Conservation (phyloP, 2,113 vertebrate genomes). For the Terrapene triunguis region DNA sequence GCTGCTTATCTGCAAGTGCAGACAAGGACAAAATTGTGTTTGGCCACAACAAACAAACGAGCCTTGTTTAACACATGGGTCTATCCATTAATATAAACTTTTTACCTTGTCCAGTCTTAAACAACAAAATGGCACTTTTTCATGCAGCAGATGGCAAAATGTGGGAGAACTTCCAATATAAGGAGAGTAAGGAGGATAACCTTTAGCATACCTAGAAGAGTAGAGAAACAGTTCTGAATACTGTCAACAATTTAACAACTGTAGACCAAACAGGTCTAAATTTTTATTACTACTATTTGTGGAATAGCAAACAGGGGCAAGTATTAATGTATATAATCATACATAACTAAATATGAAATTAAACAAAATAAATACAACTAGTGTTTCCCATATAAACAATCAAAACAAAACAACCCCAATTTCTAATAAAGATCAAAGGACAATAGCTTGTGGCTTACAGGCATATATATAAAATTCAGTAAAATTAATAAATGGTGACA, state of each 20-base stretch:
- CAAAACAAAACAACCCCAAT: background rate
- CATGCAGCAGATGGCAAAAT: constrained; percentile 94
- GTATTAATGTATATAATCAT: background rate
- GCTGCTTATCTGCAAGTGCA: background rate
- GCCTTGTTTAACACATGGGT: background rate
- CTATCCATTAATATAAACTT: background rate
- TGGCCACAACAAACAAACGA: background rate
- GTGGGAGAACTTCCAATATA: constrained; percentile 98
- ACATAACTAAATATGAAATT: background rate
- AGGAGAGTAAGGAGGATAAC: constrained; percentile 96
- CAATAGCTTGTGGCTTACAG: background rate
- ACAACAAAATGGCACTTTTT: constrained; percentile 97
- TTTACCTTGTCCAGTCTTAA: constrained; percentile 93
- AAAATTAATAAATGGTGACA: background rate
- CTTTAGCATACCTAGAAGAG: constrained; percentile 91
- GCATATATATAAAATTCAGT: background rate
- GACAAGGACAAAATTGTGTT: background rate
- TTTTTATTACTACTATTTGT: background rate
- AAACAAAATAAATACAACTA: background rate
- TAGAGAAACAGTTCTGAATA: background rate
- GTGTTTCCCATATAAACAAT: background rate
- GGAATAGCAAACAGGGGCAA: background rate
- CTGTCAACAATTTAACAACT: background rate
- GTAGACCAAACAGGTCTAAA: background rate
- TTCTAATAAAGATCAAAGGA: background rate